Evolutionary conservation across 2,113 vertebrate genomes (phyloP), one percentile per base, ranked within the genome.

Genomic region (Cnemophilus loriae): DNA sequence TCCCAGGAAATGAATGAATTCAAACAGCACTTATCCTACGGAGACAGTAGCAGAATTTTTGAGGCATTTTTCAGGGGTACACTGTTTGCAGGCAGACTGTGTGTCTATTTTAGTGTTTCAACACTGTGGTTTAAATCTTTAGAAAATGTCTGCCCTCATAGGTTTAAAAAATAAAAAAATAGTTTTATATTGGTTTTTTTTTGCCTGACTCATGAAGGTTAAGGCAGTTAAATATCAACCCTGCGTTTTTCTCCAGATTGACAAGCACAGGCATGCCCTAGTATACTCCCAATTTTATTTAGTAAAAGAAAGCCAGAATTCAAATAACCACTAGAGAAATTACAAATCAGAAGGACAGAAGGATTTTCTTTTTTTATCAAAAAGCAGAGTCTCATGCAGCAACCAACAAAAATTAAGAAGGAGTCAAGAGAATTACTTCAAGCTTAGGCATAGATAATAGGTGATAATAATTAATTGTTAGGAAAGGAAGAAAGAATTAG

Each of bases 381-480:
- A 91, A 95, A 92, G 15, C 22, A 33, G 33, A 41, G 74, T 63
- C 42, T 83, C 73, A 74, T 27, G 49, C 67, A 80, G 37, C 20
- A 91, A 80, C 12, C 52, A 91, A 86, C 24, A 67, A 73, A 75
- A 84, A 60, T 57, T 82, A 87, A 64, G 52, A 81, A 86, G 23
- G 79, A 91, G 63, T 78, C 67, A 73, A 50, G 95, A 96, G 92
- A 91, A 85, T 95, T 95, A 80, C 35, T 93, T 88, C 67, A 77
- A 65, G 37, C 42, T 83, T 70, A 77, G 24, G 60, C 42, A 90
- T 55, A 94, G 89, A 95, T 93, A 97, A 90, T 76, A 89, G 19
- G 10, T 85, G 87, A 94, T 96, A 94, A 95, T 91, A 84, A 90
- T 93, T 96, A 95, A 95, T 95, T 93, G 70, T 79, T 69, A 90